phyloP scores from a whole-genome alignment of 2,113 vertebrate genomes.

The Connochaetes taurinus region DNA sequence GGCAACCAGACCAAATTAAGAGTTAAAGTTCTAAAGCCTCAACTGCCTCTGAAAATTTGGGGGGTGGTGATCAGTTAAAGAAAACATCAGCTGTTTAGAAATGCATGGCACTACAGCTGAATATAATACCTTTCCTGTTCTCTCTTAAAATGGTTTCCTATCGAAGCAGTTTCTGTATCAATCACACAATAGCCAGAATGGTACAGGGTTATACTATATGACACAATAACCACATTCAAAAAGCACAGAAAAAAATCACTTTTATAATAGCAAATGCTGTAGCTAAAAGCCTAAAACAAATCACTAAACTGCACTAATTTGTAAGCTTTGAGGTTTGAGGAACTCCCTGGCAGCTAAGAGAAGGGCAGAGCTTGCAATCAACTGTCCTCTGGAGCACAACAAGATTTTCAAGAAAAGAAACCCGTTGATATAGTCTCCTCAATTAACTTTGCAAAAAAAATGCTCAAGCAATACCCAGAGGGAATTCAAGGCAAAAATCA shows the following conservation, averaged over 20 bases:
- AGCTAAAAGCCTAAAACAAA: constrained; percentile 55
- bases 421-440: neutral
- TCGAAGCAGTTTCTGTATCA: constrained; percentile 42
- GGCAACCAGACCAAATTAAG: constrained; percentile 37
- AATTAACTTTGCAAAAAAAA: constrained; percentile 45
- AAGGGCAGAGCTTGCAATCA: neutral
- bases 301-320: constrained; percentile 49
- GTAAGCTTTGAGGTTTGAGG: constrained; percentile 31
- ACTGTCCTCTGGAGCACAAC: constrained; percentile 34
- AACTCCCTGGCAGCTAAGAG: constrained; percentile 40
- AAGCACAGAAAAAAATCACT: constrained; percentile 39
- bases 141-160: constrained; percentile 69
- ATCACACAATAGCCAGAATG: constrained; percentile 70
- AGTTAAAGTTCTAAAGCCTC: constrained; percentile 65
- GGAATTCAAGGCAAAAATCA: constrained; percentile 2
- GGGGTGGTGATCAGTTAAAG: constrained; percentile 48
- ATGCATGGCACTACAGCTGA: constrained; percentile 52
- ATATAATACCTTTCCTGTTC: constrained; percentile 78
- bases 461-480: neutral
- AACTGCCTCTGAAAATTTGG: constrained; percentile 46
- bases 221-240: constrained; percentile 75
- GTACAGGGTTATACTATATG: constrained; percentile 60
- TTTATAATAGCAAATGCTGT: neutral
- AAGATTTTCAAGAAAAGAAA: constrained; percentile 38
- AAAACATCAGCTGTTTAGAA: constrained; percentile 73